Evolutionary conservation across 2,797 vertebrate genomes (phyloP).

Genomic region (Nannoperca australis): DNA sequence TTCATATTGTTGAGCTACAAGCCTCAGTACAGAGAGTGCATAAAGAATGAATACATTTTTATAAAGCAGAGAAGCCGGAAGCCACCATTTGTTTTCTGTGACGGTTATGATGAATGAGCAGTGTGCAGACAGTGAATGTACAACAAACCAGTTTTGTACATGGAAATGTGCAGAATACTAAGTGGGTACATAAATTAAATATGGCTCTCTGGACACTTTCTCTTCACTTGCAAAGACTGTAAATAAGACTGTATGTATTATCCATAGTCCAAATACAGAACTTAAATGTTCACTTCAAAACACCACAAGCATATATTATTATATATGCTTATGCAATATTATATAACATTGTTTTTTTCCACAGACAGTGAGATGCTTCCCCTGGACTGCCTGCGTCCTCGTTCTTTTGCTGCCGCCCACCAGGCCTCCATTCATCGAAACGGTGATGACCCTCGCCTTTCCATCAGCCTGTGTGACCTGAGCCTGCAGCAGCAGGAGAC

Average conservation of each 20-base stretch:
- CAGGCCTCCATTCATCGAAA: constrained; percentile 87
- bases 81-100: constrained; percentile 57
- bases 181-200: constrained; percentile 33
- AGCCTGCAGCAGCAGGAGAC: constrained; percentile 87
- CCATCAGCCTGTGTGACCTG: constrained; percentile 93
- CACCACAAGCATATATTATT: constrained; percentile 22
- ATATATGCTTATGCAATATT: too few species aligned
- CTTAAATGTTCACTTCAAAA: constrained; percentile 23
- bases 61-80: constrained; percentile 42
- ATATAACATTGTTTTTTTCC: constrained; percentile 40
- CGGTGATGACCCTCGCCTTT: constrained; percentile 88
- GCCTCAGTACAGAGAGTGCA: constrained; percentile 29
- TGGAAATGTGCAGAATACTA: constrained; percentile 37
- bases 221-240: constrained; percentile 7
- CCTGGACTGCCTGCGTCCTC: constrained; percentile 89
- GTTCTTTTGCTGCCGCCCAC: constrained; percentile 89
- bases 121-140: constrained; percentile 33
- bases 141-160: constrained; percentile 43
- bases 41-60: constrained; percentile 39
- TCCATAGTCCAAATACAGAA: neutral
- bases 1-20: constrained; percentile 43
- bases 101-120: constrained; percentile 59
- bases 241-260: constrained; percentile 6
- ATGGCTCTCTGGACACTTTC: constrained; percentile 13
- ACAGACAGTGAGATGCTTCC: constrained; percentile 94